Base-by-base conservation (phyloP, 2,888 invertebrate species). In the Cartodere bifasciata region DNA sequence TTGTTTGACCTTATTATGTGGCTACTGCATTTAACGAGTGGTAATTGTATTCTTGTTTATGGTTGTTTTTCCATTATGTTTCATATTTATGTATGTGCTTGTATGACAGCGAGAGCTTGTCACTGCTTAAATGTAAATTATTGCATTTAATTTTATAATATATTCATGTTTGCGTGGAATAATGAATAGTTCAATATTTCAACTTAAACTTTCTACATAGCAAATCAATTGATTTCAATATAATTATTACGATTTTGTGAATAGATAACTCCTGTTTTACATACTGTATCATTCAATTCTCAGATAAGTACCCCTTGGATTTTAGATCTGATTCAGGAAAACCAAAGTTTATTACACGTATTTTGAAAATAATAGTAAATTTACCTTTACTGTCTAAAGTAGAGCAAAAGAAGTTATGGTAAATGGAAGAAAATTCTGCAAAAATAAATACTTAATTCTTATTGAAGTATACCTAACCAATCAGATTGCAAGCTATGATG, bases 41-140 rank as follows among this genome's bases (percentile, higher is more conserved):
- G 42, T 44, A 46, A 48, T 47, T 47, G 47, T 46, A 44, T 39
- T 42, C 35, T 45, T 45, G 42, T 49, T 49, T 49, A 49, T 41
- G 38, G 37, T 30, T 37, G 39, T 39, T 45, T 39, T 41, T 43
- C 37, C 37, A 39, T 40, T 39, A 41, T 47, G 45, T 47, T 47
- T 48, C 47, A 47, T 49, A 49, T 46, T 48, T 48, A 47, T 49
- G 45, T 45, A 46, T 47, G 42, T 31, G 28, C 11, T 20, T 21
- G 29, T 38, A 40, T 42, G 46, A 42, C 44, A 42, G 40, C 41
- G 33, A 42, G 35, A 43, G 43, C 42, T 41, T 46, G 46, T 47
- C 46, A 42, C 40, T 40, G 36, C 35, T 42, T 41, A 37, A 40
- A 48, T 46, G 45, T 41, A 44, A 46, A 43, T 45, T 41, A 43